Conservation (phyloP, 2,888 invertebrate genomes). For the Caenorhabditis sp. region DNA sequence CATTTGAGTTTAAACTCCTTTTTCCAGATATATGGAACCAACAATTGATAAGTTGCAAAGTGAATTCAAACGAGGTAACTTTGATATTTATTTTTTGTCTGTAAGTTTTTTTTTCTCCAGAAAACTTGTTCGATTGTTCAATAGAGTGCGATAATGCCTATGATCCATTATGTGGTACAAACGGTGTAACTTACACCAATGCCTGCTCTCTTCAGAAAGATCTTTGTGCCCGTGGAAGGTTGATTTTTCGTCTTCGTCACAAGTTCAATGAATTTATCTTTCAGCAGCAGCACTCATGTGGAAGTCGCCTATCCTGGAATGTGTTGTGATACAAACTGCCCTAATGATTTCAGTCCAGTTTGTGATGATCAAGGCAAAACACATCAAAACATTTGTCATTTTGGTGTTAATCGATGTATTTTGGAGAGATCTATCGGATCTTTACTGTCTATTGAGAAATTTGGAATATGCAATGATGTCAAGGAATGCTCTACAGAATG, state of each 20-base stretch:
- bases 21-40: not conserved
- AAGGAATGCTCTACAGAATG: conserved; percentile 48
- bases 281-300: conserved; percentile 14
- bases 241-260: no score
- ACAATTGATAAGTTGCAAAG: conserved; percentile 9
- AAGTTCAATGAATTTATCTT: no score
- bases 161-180: conserved; percentile 62
- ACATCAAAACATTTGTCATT: conserved; percentile 64
- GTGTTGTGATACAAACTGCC: conserved; percentile 50
- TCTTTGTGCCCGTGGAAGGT: conserved; percentile 30
- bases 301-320: conserved; percentile 48
- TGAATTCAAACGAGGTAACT: conserved; percentile 11
- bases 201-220: conserved; percentile 56
- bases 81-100: no score
- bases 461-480: conserved; percentile 50
- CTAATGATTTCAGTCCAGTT: conserved; percentile 53
- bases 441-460: conserved; percentile 57
- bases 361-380: conserved; percentile 52
- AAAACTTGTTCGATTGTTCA: conserved; percentile 32
- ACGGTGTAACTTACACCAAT: conserved; percentile 62
- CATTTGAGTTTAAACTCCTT: no score
- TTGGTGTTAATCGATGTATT: conserved; percentile 61
- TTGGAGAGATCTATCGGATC: conserved; percentile 45
- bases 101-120: conserved; percentile 3
- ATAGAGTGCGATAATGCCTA: conserved; percentile 55